phyloP scores from a whole-genome alignment of 1,140 invertebrate genomes.

The Zaprionus nigranus region DNA sequence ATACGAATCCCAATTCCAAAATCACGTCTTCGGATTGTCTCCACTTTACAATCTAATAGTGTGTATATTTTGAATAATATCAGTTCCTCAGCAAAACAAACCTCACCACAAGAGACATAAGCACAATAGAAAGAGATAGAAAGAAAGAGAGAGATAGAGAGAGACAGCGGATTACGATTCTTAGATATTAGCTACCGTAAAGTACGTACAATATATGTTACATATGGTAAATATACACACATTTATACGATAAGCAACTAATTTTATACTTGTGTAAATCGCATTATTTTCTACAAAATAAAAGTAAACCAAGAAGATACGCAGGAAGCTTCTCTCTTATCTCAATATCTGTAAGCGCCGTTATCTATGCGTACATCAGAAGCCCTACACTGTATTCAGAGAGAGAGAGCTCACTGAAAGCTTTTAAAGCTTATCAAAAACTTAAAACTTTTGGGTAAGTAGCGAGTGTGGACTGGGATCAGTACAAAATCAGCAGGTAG shows the following conservation, averaged over 20 bases:
- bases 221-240: conserved; percentile 1
- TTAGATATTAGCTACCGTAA: conserved; percentile 28
- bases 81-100: conserved; percentile 21
- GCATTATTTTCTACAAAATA: conserved; percentile 66
- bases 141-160: neutral
- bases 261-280: conserved; percentile 54
- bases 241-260: conserved; percentile 18
- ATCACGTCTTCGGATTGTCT: neutral
- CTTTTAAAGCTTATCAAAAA: conserved; percentile 53
- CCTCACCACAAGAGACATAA: conserved; percentile 17
- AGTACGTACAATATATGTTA: conserved; percentile 22
- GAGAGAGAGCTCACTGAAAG: conserved; percentile 16
- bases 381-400: too few species aligned
- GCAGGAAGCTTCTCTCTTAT: neutral
- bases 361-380: too few species aligned
- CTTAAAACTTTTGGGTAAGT: conserved; percentile 44
- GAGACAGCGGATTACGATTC: conserved; percentile 26
- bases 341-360: neutral
- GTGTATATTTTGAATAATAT: conserved; percentile 25
- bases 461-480: conserved; percentile 38
- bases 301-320: conserved; percentile 44
- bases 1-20: conserved; percentile 9
- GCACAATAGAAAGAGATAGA: conserved; percentile 4
- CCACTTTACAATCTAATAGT: neutral
- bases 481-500: conserved; percentile 62